Conservation (phyloP, 2,888 invertebrate species). For the Mesodorylaimus sp. region DNA sequence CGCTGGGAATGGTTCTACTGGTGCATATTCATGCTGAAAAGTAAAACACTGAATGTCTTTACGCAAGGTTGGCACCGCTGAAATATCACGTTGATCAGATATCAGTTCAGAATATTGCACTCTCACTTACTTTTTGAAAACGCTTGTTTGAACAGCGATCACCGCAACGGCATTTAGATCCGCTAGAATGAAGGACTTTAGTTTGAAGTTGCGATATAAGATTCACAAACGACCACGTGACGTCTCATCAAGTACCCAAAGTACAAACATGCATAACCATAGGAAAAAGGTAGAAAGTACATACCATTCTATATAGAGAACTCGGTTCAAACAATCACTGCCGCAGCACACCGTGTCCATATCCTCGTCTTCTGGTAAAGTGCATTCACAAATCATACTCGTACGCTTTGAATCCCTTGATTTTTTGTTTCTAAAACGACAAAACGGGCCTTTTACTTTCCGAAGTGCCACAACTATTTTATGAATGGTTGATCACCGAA, state of each 20-base stretch:
- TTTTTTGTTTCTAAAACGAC: constrained; percentile 3
- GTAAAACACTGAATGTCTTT: constrained; percentile 6
- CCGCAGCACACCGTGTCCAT: constrained; percentile 72
- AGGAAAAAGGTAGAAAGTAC: no score
- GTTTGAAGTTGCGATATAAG: background rate
- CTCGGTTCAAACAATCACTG: constrained; percentile 81
- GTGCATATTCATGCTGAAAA: constrained; percentile 49
- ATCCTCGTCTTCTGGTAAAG: constrained; percentile 19
- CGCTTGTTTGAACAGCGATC: constrained; percentile 79
- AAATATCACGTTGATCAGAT: constrained; percentile 1
- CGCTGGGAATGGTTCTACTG: constrained; percentile 55
- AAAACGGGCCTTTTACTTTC: no score
- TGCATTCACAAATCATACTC: constrained; percentile 12
- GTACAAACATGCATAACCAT: no score
- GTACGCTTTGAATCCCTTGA: constrained; percentile 8
- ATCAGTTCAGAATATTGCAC: no score
- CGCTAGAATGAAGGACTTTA: constrained; percentile 58
- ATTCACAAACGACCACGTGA: background rate
- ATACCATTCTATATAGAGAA: constrained; percentile 95
- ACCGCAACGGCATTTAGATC: constrained; percentile 65
- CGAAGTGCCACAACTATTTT: no score
- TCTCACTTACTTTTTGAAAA: constrained; percentile 58
- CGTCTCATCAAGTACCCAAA: no score
- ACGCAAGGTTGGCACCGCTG: constrained; percentile 5
- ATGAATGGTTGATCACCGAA: no score